Base-by-base conservation (phyloP, 2,888 invertebrate genomes). In the Ditula angustiorana region DNA sequence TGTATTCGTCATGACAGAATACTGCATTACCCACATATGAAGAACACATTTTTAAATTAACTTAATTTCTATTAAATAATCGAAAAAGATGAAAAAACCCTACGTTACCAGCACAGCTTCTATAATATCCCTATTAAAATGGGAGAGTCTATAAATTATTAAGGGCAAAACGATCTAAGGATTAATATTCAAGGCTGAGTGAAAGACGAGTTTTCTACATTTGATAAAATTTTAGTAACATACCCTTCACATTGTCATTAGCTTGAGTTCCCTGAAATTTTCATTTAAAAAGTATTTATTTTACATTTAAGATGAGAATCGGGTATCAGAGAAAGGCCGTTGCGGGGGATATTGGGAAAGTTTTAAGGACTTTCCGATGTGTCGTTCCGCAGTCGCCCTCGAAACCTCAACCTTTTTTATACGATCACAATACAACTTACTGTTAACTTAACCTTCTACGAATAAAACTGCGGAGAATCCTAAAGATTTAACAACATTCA, bases 321-420 rank as follows among this genome's bases (percentile, higher is more conserved):
- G 50, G 33, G 23, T 41, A 63, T 41, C 37, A 47, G 23, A 41
- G 56, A 47, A 23, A 11, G 21, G 23, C 28, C 23, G 35, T 5
- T 21, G 33, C 26, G 13, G 23, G 33, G 58, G 79, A 81, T 84
- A 84, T 83, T 83, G 81, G 80, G 70, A 80, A 83, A 85, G 82
- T 83, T 85, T 82, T 68, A 74, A 81, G 77, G 76, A 73, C 62
- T 69, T 72, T 69, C 67, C 65, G 61, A 71, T 71, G 72, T 70
- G 70, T 69, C 74, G 75, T 71, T 76, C 66, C 70, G 72, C 69
- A 71, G 41, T 19, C 77, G 21, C 33, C 28, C 52, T 33, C 10
- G 26, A 26, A 13, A 49, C 46, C 23, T n/a, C 46, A 23, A n/a
- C 23, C 46, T 11, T 28, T 26, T 16, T 5, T 21, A n/a, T 19